Base-by-base conservation (phyloP, 2,797 vertebrate genomes). In the Salmo trutta region DNA sequence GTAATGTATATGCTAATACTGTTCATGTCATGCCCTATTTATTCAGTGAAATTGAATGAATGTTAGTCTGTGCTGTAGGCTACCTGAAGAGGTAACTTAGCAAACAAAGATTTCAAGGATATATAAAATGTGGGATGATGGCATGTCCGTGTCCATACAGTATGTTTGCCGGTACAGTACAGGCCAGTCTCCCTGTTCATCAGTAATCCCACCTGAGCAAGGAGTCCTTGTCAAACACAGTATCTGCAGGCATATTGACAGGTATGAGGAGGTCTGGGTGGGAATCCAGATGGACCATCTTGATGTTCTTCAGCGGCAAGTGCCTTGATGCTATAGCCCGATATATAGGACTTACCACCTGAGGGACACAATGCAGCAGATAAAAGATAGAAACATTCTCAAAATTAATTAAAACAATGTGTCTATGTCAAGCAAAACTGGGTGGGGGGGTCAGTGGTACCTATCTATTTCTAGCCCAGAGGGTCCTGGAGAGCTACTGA, bases 241-340 rank as follows among this genome's bases (percentile, higher is more conserved):
- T 95, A 88, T 98, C 96, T 1, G 98, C 98, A 41, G 94, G 89
- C 98, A 99, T 98, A 89, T 98, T 97, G 77, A 99, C 95, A 0
- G 98, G 96, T 82, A 99, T 98, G 1, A 99, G 95, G 21, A 99
- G 96, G 85, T 99, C 98, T 4, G 98, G 98, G 71, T 99, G 98
- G 2, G 98, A 99, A 92, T 99, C 97, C 67, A 99, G 86, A 84
- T 99, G 97, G 77, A 99, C 84, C 91, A 99, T 95, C 79, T 93
- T 95, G 71, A 99, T 90, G 83, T 96, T 90, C 82, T 88, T 92
- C 83, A 89, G 78, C 10, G 97, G 98, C 78, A 99, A 93, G 89
- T 99, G 96, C 81, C 95, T 96, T 0, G 98, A 98, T 73, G 94
- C 98, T 74, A 99, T 98, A 76, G 97, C 96, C 41, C 97, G 95